These are phyloP conservation scores for Halictus ligatus DNA, from an alignment of 2,888 invertebrate species.

Conservation along the genomic window DNA sequence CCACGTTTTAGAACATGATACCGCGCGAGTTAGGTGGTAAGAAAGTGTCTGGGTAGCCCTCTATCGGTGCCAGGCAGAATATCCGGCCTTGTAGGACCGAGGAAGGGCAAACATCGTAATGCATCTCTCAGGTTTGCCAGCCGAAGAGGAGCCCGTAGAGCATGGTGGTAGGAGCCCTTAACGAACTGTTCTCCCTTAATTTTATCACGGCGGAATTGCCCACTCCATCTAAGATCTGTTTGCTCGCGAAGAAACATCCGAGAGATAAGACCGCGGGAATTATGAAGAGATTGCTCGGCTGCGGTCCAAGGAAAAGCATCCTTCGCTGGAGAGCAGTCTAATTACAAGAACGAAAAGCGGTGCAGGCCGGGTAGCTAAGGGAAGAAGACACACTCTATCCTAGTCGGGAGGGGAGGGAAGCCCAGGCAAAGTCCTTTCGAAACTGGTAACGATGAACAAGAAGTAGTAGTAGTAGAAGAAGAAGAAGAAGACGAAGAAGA, in stretches of 20 bases:
- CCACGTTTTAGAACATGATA: slow-evolving; percentile 20
- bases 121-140: slow-evolving; percentile 41
- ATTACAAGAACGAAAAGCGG: slow-evolving; percentile 51
- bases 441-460: not conserved
- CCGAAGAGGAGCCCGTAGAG: not conserved
- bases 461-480: not conserved
- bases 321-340: slow-evolving; percentile 60
- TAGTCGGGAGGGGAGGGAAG: not conserved
- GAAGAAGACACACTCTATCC: slow-evolving; percentile 10
- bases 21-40: not conserved
- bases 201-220: slow-evolving; percentile 65
- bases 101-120: slow-evolving; percentile 55
- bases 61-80: slow-evolving; percentile 20
- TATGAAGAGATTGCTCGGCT: slow-evolving; percentile 65
- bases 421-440: slow-evolving; percentile 33
- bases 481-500: not conserved
- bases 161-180: slow-evolving; percentile 24
- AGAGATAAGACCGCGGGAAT: slow-evolving; percentile 69
- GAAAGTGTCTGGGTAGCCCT: slow-evolving; percentile 26
- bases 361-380: slow-evolving; percentile 2
- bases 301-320: slow-evolving; percentile 60
- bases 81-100: slow-evolving; percentile 28
- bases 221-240: slow-evolving; percentile 61
- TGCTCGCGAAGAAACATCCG: slow-evolving; percentile 61
- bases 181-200: slow-evolving; percentile 67